phyloP scores from a whole-genome alignment of 2,113 vertebrate species.

The Petaurus breviceps region DNA sequence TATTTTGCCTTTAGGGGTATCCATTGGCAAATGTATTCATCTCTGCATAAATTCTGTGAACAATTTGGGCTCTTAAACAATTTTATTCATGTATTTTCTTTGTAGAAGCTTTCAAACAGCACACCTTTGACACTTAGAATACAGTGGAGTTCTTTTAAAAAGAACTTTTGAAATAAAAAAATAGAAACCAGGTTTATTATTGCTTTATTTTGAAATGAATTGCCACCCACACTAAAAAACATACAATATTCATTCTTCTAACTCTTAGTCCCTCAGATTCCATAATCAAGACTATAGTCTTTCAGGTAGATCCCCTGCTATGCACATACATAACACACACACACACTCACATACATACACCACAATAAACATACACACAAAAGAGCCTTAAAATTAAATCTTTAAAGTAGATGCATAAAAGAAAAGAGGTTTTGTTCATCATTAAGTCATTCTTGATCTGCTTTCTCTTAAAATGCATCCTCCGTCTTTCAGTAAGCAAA shows the following conservation, averaged over 20 bases:
- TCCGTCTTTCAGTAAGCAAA: constrained; percentile 81
- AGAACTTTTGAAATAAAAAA: constrained; percentile 4
- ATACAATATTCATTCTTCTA: not conserved
- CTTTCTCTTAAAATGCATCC: constrained; percentile 82
- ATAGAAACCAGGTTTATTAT: constrained; percentile 60
- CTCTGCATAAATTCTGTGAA: constrained; percentile 41
- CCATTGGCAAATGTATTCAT: constrained; percentile 57
- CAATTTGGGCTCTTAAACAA: constrained; percentile 37
- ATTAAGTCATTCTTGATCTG: constrained; percentile 73
- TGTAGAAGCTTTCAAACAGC: constrained; percentile 38
- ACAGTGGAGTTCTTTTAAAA: not conserved
- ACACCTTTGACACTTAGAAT: constrained; percentile 71
- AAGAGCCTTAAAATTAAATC: constrained; percentile 73
- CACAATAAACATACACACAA: not conserved
- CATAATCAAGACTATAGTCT: constrained; percentile 36
- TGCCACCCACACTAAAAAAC: constrained; percentile 57
- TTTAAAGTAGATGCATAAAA: constrained; percentile 72
- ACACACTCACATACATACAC: not conserved
- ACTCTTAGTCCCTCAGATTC: constrained; percentile 1
- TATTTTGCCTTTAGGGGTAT: constrained; percentile 37
- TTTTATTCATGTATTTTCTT: constrained; percentile 45
- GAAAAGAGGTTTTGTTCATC: constrained; percentile 61
- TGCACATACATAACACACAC: not conserved
- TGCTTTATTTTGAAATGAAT: constrained; percentile 63
- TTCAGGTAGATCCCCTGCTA: constrained; percentile 33